phyloP scores from a whole-genome alignment of 2,888 invertebrate genomes.

The Amaurobius ferox region DNA sequence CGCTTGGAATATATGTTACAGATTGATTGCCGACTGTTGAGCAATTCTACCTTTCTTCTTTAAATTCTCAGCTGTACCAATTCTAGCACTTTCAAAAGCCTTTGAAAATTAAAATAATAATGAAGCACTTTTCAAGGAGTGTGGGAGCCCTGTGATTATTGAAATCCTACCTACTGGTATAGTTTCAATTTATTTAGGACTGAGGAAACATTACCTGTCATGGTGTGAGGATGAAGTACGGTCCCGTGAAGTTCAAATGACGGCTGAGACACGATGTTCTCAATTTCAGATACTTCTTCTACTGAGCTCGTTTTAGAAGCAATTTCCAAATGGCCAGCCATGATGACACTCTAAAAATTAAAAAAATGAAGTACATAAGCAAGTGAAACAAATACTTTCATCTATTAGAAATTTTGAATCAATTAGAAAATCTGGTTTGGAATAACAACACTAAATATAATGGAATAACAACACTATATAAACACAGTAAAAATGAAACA shows the following conservation, averaged over 20 bases:
- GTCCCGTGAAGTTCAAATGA: slow-evolving; percentile 32
- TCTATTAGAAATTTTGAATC: neutral
- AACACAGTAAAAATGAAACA: too few species aligned
- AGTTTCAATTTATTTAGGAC: too few species aligned
- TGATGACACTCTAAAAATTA: slow-evolving; percentile 18
- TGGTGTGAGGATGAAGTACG: neutral
- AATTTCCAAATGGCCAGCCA: slow-evolving; percentile 50
- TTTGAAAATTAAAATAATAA: too few species aligned
- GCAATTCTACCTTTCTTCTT: too few species aligned
- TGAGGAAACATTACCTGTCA: neutral
- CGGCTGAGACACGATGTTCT: slow-evolving; percentile 20
- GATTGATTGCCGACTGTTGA: too few species aligned
- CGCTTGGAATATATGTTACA: too few species aligned
- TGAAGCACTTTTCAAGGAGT: too few species aligned
- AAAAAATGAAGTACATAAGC: neutral
- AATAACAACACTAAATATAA: neutral
- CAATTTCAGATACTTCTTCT: slow-evolving; percentile 13
- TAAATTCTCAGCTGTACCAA: too few species aligned
- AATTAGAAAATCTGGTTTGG: neutral
- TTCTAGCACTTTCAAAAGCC: too few species aligned
- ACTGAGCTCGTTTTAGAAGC: slow-evolving; percentile 46
- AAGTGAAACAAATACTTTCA: neutral
- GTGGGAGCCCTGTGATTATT: too few species aligned
- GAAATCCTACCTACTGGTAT: too few species aligned
- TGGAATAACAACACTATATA: too few species aligned